Evolutionary conservation across 2,888 invertebrate genomes (phyloP).

Genomic region (Thereva unica): DNA sequence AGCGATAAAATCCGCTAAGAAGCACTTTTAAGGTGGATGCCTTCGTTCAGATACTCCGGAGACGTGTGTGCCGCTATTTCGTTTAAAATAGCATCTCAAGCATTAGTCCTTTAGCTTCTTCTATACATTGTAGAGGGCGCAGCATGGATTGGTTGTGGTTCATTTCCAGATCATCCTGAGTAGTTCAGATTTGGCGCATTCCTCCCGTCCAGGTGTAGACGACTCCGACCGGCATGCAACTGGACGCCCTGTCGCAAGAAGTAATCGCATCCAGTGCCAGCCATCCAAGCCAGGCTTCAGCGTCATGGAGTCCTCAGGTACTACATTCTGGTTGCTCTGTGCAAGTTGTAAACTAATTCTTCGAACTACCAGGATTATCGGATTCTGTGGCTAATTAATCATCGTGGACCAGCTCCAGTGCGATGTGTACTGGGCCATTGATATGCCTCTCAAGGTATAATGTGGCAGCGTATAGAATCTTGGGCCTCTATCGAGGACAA

Average conservation of each 20-base stretch:
- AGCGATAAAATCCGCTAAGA: constrained; percentile 21
- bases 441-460: constrained; percentile 10
- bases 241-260: too few relatives aligned
- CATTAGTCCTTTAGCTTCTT: neutral
- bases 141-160: neutral
- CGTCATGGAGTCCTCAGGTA: neutral
- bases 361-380: constrained; percentile 19
- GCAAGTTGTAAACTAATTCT: constrained; percentile 19
- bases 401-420: constrained; percentile 1
- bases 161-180: neutral
- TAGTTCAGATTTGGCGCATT: too few relatives aligned
- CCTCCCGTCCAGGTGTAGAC: too few relatives aligned
- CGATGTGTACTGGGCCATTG: constrained; percentile 23
- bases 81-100: neutral
- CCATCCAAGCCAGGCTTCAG: constrained; percentile 7
- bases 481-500: constrained; percentile 11
- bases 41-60: neutral
- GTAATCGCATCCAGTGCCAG: constrained; percentile 4
- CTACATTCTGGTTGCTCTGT: neutral
- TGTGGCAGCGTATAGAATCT: constrained; percentile 3
- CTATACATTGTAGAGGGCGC: too few relatives aligned
- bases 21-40: constrained; percentile 10
- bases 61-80: neutral
- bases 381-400: constrained; percentile 14
- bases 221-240: too few relatives aligned